Percentiles rank a stretch among this genome's conserved stretches.
These are phyloP conservation scores for Hippocampus comes DNA, from an alignment of 2,113 vertebrate species.

Conservation along the genomic window DNA sequence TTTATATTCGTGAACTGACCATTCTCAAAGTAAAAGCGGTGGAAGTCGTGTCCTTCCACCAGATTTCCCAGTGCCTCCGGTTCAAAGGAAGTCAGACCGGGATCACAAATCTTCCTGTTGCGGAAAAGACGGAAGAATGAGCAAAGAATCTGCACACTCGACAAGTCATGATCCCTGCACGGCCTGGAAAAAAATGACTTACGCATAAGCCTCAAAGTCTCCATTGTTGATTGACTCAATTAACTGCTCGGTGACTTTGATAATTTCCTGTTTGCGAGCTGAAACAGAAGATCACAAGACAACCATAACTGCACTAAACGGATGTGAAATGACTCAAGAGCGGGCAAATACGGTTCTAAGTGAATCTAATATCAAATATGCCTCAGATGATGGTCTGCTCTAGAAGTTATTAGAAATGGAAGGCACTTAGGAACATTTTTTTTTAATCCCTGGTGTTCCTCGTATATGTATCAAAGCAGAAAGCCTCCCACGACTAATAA, in stretches of 20 bases:
- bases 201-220: constrained; percentile 77
- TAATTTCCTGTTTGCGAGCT: constrained; percentile 78
- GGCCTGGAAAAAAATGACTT: constrained; percentile 34
- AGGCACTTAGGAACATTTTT: constrained; percentile 31
- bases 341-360: constrained; percentile 34
- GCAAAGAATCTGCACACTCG: neutral
- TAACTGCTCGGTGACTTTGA: constrained; percentile 77
- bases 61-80: constrained; percentile 96
- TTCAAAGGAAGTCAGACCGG: constrained; percentile 94
- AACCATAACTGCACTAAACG: constrained; percentile 8
- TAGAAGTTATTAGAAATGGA: constrained; percentile 64
- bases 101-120: constrained; percentile 94
- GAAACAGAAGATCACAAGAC: constrained; percentile 52
- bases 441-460: constrained; percentile 2
- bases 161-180: neutral
- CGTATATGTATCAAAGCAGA: constrained; percentile 17
- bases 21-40: constrained; percentile 97
- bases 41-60: constrained; percentile 97
- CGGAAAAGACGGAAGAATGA: neutral
- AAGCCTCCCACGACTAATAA: constrained; percentile 68
- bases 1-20: constrained; percentile 65
- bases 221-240: constrained; percentile 79
- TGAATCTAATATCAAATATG: constrained; percentile 31
- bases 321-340: constrained; percentile 10
- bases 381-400: constrained; percentile 51